Percentiles rank a stretch among this genome's conserved stretches.
These are phyloP conservation scores for Astur gentilis DNA, from an alignment of 2,113 vertebrate species.

Conservation along the genomic window DNA sequence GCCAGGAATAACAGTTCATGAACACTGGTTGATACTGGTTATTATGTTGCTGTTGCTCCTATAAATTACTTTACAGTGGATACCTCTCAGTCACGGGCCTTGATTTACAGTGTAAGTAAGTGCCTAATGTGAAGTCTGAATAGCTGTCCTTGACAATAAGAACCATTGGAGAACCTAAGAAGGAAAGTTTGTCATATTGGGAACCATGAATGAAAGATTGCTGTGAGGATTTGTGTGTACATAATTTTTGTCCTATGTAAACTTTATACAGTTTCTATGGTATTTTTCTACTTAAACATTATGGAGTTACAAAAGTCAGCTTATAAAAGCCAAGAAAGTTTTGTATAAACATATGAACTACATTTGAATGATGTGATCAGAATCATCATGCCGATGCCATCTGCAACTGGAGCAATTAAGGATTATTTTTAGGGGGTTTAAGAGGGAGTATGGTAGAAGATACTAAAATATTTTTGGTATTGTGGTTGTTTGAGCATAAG, in stretches of 20 bases:
- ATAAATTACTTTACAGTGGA: background rate
- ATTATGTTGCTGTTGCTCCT: background rate
- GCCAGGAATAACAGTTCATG: slow-evolving; percentile 14
- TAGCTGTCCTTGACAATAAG: background rate
- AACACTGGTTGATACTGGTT: background rate
- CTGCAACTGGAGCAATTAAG: background rate
- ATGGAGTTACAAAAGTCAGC: background rate
- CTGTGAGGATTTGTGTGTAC: background rate
- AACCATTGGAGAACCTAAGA: background rate
- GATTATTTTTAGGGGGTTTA: background rate
- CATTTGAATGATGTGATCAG: background rate
- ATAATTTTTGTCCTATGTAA: background rate
- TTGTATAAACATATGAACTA: background rate
- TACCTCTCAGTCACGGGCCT: background rate
- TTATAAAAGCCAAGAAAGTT: background rate
- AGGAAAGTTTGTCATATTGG: background rate
- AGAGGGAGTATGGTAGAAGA: background rate
- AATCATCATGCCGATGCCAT: background rate
- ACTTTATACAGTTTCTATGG: background rate
- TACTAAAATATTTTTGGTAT: background rate
- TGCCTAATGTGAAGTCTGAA: background rate
- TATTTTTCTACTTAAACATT: background rate
- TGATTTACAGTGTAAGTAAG: background rate
- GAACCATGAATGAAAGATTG: background rate
- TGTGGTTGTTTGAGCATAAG: background rate